phyloP scores from a whole-genome alignment of 2,797 vertebrate species.

The Tokudaia tokunoshimensis region DNA sequence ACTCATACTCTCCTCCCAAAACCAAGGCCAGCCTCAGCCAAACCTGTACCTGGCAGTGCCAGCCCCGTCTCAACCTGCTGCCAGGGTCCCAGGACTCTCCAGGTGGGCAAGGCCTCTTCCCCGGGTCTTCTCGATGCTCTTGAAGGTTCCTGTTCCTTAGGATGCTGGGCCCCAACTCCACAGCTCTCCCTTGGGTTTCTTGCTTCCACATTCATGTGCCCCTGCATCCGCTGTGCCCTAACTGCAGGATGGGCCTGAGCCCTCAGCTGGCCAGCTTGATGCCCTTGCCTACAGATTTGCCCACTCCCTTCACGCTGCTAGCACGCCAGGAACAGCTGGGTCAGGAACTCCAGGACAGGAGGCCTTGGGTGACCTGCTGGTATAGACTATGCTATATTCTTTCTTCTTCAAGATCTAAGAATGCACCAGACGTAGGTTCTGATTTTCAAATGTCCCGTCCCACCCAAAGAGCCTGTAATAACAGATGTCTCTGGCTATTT shows the following conservation, averaged over 20 bases:
- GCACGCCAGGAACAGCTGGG: background rate
- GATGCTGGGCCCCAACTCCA: background rate
- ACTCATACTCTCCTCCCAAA: background rate
- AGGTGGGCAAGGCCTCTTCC: background rate
- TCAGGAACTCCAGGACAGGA: background rate
- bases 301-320: background rate
- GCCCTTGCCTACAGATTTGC: background rate
- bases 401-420: background rate
- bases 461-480: too few relatives aligned
- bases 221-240: background rate
- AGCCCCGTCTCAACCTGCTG: background rate
- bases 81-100: background rate
- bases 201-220: background rate
- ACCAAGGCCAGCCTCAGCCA: constrained; percentile 51
- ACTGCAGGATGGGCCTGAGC: background rate
- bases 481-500: background rate
- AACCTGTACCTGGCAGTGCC: constrained; percentile 43
- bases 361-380: background rate
- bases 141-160: background rate
- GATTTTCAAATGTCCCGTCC: background rate
- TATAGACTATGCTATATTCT: background rate
- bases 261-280: background rate
- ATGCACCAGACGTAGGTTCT: background rate
- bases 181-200: background rate
- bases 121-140: background rate